Percentiles rank a stretch among this genome's conserved stretches.
phyloP scores from a whole-genome alignment of 2,797 vertebrate species.

The Acanthornis magna region DNA sequence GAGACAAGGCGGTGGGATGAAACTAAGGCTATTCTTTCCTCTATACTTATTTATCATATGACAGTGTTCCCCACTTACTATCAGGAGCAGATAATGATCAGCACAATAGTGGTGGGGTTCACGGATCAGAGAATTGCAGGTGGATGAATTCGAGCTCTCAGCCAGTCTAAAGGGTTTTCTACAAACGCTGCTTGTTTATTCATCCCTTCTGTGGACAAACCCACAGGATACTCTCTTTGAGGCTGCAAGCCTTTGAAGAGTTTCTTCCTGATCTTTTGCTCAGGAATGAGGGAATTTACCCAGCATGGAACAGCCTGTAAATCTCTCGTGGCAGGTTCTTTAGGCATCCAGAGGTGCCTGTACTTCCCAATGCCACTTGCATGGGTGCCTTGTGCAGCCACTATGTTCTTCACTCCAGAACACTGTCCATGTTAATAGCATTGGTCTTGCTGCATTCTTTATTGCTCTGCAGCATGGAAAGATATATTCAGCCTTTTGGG shows the following conservation, averaged over 20 bases:
- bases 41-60: neutral
- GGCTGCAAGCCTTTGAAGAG: neutral
- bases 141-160: neutral
- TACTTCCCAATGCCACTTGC: neutral
- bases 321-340: neutral
- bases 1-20: neutral
- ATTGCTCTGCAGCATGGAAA: neutral
- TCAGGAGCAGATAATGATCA: neutral
- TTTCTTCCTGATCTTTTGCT: neutral
- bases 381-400: neutral
- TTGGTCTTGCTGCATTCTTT: neutral
- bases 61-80: neutral
- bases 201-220: neutral
- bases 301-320: neutral
- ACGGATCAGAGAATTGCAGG: neutral
- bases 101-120: neutral
- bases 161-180: neutral
- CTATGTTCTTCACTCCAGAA: neutral
- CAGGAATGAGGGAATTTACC: neutral
- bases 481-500: neutral
- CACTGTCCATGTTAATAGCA: neutral
- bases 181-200: neutral
- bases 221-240: neutral
- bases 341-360: neutral
- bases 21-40: neutral